Percentiles rank a stretch among this genome's conserved stretches.
Conservation (phyloP, 1,140 invertebrate genomes). For the Chironomus striatipennis region DNA sequence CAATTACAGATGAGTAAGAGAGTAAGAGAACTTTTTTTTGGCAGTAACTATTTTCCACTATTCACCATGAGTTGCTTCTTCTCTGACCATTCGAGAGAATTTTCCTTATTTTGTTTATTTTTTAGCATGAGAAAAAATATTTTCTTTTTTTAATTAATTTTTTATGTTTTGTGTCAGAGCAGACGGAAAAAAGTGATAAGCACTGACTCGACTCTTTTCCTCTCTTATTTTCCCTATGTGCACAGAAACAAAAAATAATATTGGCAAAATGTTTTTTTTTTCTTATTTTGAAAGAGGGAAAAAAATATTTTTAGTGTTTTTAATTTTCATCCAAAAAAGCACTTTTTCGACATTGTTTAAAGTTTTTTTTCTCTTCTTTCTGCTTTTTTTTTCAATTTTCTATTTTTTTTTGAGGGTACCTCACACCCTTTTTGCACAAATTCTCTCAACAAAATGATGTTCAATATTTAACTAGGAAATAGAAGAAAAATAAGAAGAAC, state of each 20-base stretch:
- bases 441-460: background rate
- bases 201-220: slow-evolving; percentile 9
- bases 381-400: background rate
- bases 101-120: background rate
- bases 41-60: slow-evolving; percentile 2
- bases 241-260: background rate
- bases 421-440: no score
- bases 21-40: background rate
- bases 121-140: background rate
- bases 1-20: background rate
- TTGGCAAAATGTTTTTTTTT: slow-evolving; percentile 7
- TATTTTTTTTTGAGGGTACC: background rate
- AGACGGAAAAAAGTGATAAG: no score
- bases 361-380: background rate
- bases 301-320: background rate
- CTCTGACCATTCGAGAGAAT: background rate
- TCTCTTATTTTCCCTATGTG: background rate
- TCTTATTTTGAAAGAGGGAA: background rate
- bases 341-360: slow-evolving; percentile 1
- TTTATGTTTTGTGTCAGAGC: slow-evolving; percentile 2
- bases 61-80: slow-evolving; percentile 5
- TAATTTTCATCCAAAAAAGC: background rate
- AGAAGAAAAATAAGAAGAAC: background rate
- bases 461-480: slow-evolving; percentile 4
- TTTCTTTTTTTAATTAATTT: background rate